These are phyloP conservation scores for Panulirus ornatus DNA, from an alignment of 1,140 invertebrate species.

Conservation along the genomic window DNA sequence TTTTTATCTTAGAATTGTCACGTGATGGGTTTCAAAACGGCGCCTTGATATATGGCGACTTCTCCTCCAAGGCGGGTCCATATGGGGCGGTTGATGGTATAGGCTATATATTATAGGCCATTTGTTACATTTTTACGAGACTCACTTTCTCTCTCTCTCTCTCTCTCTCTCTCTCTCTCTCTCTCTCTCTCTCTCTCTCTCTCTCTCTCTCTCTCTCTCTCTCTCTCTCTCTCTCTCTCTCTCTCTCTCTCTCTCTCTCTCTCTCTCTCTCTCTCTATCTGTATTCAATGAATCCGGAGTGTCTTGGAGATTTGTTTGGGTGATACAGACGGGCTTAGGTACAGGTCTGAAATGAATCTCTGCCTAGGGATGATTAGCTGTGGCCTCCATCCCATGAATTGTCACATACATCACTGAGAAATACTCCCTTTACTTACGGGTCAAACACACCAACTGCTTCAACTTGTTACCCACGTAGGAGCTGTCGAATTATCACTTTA, in stretches of 20 bases:
- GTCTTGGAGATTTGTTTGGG: neutral
- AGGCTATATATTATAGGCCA: slow-evolving; percentile 9
- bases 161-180: neutral
- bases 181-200: slow-evolving; percentile 6
- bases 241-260: neutral
- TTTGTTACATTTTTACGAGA: slow-evolving; percentile 28
- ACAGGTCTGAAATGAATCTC: neutral
- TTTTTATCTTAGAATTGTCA: neutral
- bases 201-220: slow-evolving; percentile 41
- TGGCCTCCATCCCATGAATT: too few relatives aligned
- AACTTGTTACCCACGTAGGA: too few relatives aligned
- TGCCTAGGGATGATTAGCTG: too few relatives aligned
- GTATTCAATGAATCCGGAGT: neutral
- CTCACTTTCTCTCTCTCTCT: neutral
- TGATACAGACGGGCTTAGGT: neutral
- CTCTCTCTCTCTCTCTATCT: slow-evolving; percentile 2
- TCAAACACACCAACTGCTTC: too few relatives aligned
- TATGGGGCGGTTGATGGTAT: slow-evolving; percentile 4
- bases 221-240: slow-evolving; percentile 27
- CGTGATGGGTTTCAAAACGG: neutral
- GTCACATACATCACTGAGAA: too few relatives aligned
- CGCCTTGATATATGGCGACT: neutral
- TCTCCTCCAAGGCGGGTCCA: neutral
- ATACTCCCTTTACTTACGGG: too few relatives aligned
- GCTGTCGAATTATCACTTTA: too few relatives aligned